Evolutionary conservation across 2,888 invertebrate genomes (phyloP), one percentile per base, ranked within the genome.

Genomic region (Caenorhabditis doughertyi): DNA sequence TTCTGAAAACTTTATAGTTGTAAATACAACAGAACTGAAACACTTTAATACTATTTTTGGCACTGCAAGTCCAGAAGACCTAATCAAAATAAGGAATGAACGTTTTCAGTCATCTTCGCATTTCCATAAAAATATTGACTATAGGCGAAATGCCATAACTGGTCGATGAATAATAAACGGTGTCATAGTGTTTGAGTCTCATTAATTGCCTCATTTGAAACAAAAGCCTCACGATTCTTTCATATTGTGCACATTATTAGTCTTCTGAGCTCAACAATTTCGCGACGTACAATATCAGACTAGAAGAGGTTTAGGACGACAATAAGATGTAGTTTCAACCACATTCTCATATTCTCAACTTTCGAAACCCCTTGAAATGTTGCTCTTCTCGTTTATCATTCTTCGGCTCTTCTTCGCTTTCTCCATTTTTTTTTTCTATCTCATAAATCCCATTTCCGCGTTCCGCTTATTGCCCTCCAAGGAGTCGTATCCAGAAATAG

Each of bases 391-490:
- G 44, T 67, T 65, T 58, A 44, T 67, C 47, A 55, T 65, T 56
- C 44, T 21, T 42, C 39, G 4, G 2, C 68, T 70, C 23, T 49
- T 42, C 51, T 39, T 23, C 47, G 11, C 35, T 42, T 23, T 29
- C 9, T 18, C 51, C 68, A 44, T 25, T 65, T 32, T 39, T 55
- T 47, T 18, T 18, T 13, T 62, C 29, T 32, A 23, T 39, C 47
- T 11, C 18, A 60, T 77, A 32, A 25, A 56, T 70, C 77, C 67
- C 58, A 60, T 55, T 70, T 79, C 79, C 71, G 71, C 70, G 64
- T 71, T 71, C 79, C 71, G 55, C 49, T 49, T 71, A 64, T 79
- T 67, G 67, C 39, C 76, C 76, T 76, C 77, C 27, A 32, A 77
- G 60, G 68, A 77, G 77, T 77, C 60, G 68, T 56, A 42, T 29